These are phyloP conservation scores for Ditylenchus dipsaci DNA, from an alignment of 1,140 invertebrate species.

Conservation along the genomic window DNA sequence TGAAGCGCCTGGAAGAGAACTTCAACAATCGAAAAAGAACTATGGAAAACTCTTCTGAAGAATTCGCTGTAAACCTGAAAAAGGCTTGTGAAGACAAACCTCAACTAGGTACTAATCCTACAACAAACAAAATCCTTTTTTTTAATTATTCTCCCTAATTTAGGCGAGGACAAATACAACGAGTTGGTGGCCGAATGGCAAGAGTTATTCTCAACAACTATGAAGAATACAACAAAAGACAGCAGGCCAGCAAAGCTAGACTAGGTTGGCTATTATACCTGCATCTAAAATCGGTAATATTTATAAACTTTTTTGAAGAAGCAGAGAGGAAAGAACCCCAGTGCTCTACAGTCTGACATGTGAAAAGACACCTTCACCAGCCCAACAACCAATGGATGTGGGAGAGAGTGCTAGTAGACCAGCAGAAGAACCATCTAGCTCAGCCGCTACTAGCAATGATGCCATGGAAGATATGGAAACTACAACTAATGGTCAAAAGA, in stretches of 20 bases:
- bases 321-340: slow-evolving; percentile 26
- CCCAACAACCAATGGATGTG: neutral
- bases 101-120: slow-evolving; percentile 5
- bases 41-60: slow-evolving; percentile 23
- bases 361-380: slow-evolving; percentile 18
- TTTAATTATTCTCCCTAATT: too few relatives aligned
- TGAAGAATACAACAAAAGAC: slow-evolving; percentile 21
- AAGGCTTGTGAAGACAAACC: slow-evolving; percentile 10
- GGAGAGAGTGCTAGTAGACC: too few relatives aligned
- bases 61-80: slow-evolving; percentile 10
- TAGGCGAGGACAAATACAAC: slow-evolving; percentile 16
- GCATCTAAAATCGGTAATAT: slow-evolving; percentile 8
- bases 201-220: slow-evolving; percentile 19
- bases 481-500: neutral
- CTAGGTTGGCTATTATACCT: slow-evolving; percentile 12
- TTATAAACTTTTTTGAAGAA: slow-evolving; percentile 8
- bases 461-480: neutral
- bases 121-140: too few relatives aligned
- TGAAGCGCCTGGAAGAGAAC: slow-evolving; percentile 29
- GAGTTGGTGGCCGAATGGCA: slow-evolving; percentile 24
- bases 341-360: slow-evolving; percentile 19
- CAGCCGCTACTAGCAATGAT: neutral
- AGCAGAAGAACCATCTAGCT: neutral
- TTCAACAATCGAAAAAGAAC: slow-evolving; percentile 33
- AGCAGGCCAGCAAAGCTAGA: slow-evolving; percentile 27